phyloP scores from a whole-genome alignment of 2,888 invertebrate species.

The Synergus itoensis region DNA sequence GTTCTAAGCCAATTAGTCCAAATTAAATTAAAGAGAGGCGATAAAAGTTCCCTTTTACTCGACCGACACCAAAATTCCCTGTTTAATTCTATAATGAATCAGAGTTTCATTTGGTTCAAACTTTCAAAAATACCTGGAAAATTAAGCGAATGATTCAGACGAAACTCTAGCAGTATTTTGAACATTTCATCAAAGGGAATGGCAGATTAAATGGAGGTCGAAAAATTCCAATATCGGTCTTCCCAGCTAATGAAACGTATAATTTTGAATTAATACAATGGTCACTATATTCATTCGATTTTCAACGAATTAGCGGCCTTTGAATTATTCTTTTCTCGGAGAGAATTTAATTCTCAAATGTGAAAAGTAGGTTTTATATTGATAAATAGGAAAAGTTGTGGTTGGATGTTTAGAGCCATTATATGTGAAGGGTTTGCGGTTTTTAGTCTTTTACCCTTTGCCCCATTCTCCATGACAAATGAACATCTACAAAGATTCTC shows the following conservation, averaged over 20 bases:
- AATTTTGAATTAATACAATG: not conserved
- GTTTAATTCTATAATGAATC: not conserved
- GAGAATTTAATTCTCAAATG: not conserved
- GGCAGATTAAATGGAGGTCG: not conserved
- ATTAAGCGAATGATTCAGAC: not conserved
- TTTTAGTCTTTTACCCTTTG: not conserved
- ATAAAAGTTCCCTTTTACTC: conserved; percentile 14
- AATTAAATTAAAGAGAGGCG: conserved; percentile 19
- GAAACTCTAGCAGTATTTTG: not conserved
- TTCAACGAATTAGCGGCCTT: not conserved
- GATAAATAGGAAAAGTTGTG: not conserved
- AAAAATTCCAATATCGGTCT: not conserved
- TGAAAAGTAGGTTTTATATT: not conserved
- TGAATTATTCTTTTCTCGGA: not conserved
- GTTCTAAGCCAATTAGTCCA: conserved; percentile 1
- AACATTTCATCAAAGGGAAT: not conserved
- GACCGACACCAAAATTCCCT: not conserved
- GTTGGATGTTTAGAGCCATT: not conserved
- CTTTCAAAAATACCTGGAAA: not conserved
- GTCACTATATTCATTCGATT: not conserved
- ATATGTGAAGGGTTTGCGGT: not conserved
- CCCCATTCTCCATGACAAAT: not conserved
- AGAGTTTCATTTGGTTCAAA: not conserved
- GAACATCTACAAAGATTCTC: conserved; percentile 13
- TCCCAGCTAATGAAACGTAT: conserved; percentile 11